Conservation (phyloP, 2,888 invertebrate species). For the Lissocephala sabroskyi region DNA sequence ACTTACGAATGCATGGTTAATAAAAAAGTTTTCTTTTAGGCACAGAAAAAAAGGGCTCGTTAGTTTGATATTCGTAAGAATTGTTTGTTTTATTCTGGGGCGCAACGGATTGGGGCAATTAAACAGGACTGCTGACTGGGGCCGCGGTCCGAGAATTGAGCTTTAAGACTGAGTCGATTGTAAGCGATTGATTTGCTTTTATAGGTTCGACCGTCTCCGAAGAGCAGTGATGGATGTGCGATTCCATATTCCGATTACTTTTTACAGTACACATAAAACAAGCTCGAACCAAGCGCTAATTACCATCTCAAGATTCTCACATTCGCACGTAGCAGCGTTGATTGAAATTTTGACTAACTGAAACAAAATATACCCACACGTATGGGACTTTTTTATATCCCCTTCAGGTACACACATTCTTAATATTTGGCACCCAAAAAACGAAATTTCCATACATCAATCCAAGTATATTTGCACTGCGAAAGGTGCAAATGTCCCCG, state of each 20-base stretch:
- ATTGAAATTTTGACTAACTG: too few species aligned
- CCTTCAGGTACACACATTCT: too few species aligned
- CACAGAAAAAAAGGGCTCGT: neutral
- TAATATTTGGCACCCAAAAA: too few species aligned
- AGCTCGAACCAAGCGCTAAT: slow-evolving; percentile 45
- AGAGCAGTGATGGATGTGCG: slow-evolving; percentile 5
- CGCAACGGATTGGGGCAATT: too few species aligned
- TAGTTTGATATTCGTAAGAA: neutral
- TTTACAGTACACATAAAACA: slow-evolving; percentile 38
- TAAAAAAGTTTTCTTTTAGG: neutral
- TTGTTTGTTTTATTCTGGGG: neutral
- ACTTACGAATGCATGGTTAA: neutral
- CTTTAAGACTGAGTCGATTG: slow-evolving; percentile 32
- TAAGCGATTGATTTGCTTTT: slow-evolving; percentile 42
- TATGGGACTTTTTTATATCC: too few species aligned
- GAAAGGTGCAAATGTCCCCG: too few species aligned
- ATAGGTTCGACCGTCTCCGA: slow-evolving; percentile 26
- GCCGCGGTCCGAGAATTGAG: slow-evolving; percentile 18
- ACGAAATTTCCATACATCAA: too few species aligned
- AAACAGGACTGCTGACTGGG: neutral
- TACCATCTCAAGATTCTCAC: slow-evolving; percentile 56
- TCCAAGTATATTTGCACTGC: too few species aligned
- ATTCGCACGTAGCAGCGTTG: slow-evolving; percentile 32
- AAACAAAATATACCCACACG: too few species aligned
- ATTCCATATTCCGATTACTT: slow-evolving; percentile 35